Evolutionary conservation across 2,797 vertebrate genomes (phyloP), one percentile per base, ranked within the genome.

Genomic region (Novumbra hubbsi): DNA sequence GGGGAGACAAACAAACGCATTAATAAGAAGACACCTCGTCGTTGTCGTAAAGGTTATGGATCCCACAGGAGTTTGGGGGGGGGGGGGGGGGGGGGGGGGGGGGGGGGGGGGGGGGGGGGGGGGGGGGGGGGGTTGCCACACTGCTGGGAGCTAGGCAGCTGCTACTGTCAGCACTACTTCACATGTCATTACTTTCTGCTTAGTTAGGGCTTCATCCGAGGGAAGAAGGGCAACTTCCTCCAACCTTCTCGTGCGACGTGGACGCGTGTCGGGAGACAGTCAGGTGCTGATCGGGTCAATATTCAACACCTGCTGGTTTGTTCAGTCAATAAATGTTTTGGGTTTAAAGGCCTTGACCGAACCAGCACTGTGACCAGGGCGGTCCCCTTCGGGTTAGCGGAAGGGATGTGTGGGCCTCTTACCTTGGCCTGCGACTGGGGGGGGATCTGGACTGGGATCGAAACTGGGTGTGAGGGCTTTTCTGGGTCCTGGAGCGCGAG

Each of bases 361-460:
- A 68, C 38, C 14, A 68, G 14, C 66, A 41, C 6, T 41, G 65
- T 67, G 65, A n/a, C 8, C 32, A n/a, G 30, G n/a, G 30, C 32
- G n/a, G 65, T 34, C 34, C 34, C 32, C 17, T 19, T 32, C 34
- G 15, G 63, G 30, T 64, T 17, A 30, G 17, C 19, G 2, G 30
- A 34, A 34, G 28, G 63, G 63, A 64, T 30, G 63, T 30, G 41
- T 24, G 3, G 41, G 65, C 78, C 28, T 14, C n/a, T 89, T 92
- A 98, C 97, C 97, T 98, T 93, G 95, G 94, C 93, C 96, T 95
- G 85, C 93, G 95, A 91, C 91, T 91, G 83, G 88, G 94, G 74
- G 95, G 95, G 48, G 96, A 98, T 83, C 93, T 94, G 80, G 94
- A 86, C 85, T 86, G 88, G 82, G 93, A 89, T 78, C 92, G 94